Conservation (phyloP, 2,797 vertebrate genomes). For the Myoxocephalus aenaeus region DNA sequence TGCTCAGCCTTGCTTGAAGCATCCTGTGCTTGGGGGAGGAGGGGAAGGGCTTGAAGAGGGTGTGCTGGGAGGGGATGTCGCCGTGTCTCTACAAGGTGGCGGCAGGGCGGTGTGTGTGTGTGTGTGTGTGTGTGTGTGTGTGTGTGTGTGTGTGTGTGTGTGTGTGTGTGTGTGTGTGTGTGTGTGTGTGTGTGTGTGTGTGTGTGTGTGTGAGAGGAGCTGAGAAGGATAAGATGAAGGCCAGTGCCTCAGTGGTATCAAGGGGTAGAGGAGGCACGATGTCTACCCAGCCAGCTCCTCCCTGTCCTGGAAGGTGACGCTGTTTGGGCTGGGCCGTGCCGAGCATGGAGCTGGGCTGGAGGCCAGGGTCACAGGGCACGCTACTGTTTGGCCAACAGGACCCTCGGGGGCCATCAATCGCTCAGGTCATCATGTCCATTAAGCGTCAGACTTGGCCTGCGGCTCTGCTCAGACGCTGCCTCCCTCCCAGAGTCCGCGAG, state of each 20-base stretch:
- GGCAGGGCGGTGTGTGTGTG: conserved; percentile 41
- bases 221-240: conserved; percentile 67
- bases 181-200: conserved; percentile 47
- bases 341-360: conserved; percentile 54
- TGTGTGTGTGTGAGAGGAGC: conserved; percentile 39
- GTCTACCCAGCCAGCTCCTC: conserved; percentile 68
- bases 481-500: conserved; percentile 78
- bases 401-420: conserved; percentile 82
- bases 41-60: conserved; percentile 54
- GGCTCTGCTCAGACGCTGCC: conserved; percentile 77
- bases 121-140: conserved; percentile 41
- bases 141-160: conserved; percentile 34
- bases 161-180: conserved; percentile 43
- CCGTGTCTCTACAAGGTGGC: conserved; percentile 73
- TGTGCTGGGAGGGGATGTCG: conserved; percentile 65
- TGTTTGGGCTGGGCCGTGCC: conserved; percentile 25
- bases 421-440: conserved; percentile 82
- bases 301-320: conserved; percentile 63
- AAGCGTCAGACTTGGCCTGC: conserved; percentile 73
- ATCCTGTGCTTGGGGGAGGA: conserved; percentile 87
- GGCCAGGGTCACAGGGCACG: conserved; percentile 77
- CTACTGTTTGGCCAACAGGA: conserved; percentile 81
- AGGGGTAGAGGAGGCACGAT: conserved; percentile 71
- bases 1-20: conserved; percentile 80
- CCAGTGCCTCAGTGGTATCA: conserved; percentile 59